phyloP scores from a whole-genome alignment of 2,797 vertebrate genomes.

The Liasis olivaceus region DNA sequence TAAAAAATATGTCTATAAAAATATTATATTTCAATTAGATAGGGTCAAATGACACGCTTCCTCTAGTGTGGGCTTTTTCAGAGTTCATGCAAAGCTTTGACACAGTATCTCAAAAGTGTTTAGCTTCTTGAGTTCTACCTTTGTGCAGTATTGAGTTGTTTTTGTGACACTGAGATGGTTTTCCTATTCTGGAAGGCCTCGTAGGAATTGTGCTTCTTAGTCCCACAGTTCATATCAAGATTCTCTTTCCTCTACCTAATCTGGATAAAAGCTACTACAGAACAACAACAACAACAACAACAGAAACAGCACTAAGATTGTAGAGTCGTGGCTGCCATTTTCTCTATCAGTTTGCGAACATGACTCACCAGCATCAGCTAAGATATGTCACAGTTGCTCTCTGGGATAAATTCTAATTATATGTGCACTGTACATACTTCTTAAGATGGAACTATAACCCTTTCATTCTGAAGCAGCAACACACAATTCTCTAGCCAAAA shows the following conservation, averaged over 20 bases:
- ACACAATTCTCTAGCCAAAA: background rate
- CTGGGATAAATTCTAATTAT: fast-evolving
- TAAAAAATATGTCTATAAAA: background rate
- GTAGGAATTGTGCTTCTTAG: background rate
- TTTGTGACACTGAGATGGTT: slow-evolving; percentile 10
- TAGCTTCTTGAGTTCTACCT: slow-evolving; percentile 9
- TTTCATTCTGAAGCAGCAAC: fast-evolving
- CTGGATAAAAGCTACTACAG: background rate
- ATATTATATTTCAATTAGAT: background rate
- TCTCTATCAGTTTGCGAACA: fast-evolving
- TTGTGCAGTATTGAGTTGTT: slow-evolving; percentile 54
- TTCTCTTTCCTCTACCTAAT: slow-evolving; percentile 14
- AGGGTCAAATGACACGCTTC: slow-evolving; percentile 52
- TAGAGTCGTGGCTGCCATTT: fast-evolving
- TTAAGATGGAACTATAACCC: background rate
- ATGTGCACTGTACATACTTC: fast-evolving
- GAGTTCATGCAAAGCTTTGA: slow-evolving; percentile 29
- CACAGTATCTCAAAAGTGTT: slow-evolving; percentile 63
- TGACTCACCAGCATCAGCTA: background rate
- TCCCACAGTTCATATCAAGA: slow-evolving; percentile 24
- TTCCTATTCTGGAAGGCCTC: background rate
- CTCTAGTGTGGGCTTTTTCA: slow-evolving; percentile 51
- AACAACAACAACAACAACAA: background rate
- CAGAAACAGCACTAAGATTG: background rate
- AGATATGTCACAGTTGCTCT: background rate